Base-by-base conservation (phyloP, 2,888 invertebrate genomes). In the Zhengitettix transpicula region DNA sequence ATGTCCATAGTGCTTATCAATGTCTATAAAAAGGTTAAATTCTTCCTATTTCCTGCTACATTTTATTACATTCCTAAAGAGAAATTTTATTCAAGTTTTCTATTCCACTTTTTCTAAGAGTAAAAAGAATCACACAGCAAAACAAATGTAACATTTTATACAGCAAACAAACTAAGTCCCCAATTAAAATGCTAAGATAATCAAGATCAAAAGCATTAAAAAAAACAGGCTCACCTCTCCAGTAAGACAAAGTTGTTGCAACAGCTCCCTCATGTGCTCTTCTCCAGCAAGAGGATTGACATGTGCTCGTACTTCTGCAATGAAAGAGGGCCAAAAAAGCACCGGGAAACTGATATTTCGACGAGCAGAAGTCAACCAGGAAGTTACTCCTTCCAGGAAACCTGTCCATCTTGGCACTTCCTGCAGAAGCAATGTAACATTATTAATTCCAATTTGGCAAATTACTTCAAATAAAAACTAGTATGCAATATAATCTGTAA, bases 221-320 rank as follows among this genome's bases (percentile, higher is more conserved):
- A n/a, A n/a, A n/a, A n/a, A n/a, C n/a, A n/a, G n/a, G n/a, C n/a
- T n/a, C n/a, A 82, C 82, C 74, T 84, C 83, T 65, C 84, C 84
- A 72, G 82, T 79, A 28, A 78, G 71, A 68, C 82, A 81, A 58
- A 85, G 72, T 68, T 84, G 83, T 64, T 79, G 77, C 47, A 83
- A 74, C 41, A 84, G 70, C 67, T 82, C 79, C 59, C 77, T 74
- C 66, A 83, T 76, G 68, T 84, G 82, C 40, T 80, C 79, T 66
- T 83, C 81, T 16, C 80, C 79, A 9, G 82, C 81, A 60, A 85
- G 71, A 15, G 83, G 78, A 70, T 85, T 85, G 40, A 84, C 79
- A 65, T 82, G 78, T 51, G 71, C 69, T 60, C 80, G 72, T 51
- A 81, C 71, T 64, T 77, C 70, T 52, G 79, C 77, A 16, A 78